Evolutionary conservation across 1,140 invertebrate genomes (phyloP).

Genomic region (Pogonomyrmex barbatus): DNA sequence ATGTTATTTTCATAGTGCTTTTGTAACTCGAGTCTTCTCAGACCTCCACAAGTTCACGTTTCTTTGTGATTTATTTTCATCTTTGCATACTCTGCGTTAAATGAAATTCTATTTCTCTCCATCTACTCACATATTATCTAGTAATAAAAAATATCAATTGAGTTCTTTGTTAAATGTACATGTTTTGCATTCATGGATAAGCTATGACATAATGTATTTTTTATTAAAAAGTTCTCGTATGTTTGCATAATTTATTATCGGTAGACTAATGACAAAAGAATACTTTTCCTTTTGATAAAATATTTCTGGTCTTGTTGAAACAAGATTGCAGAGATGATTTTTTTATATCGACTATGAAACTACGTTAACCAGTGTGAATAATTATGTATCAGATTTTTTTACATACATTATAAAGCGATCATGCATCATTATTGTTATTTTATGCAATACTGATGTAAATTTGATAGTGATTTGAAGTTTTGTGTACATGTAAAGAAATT

Average conservation of each 20-base stretch:
- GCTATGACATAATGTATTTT: constrained; percentile 3
- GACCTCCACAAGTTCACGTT: not conserved
- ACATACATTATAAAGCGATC: constrained; percentile 22
- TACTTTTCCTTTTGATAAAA: constrained; percentile 26
- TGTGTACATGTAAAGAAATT: constrained; percentile 18
- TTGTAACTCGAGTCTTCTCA: constrained; percentile 34
- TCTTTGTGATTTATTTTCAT: constrained; percentile 2
- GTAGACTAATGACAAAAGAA: constrained; percentile 2
- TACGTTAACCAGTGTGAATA: constrained; percentile 61
- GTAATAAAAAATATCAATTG: constrained; percentile 7
- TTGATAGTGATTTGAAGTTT: not conserved
- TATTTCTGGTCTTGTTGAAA: not conserved
- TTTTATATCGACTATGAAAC: constrained; percentile 22
- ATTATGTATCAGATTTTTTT: constrained; percentile 53
- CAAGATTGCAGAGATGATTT: not conserved
- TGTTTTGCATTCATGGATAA: not conserved
- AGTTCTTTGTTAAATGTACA: constrained; percentile 11
- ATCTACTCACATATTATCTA: constrained; percentile 10
- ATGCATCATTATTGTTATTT: constrained; percentile 31
- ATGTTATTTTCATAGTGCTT: constrained; percentile 28
- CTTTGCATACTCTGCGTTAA: not conserved
- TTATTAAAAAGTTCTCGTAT: constrained; percentile 12
- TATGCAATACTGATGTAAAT: constrained; percentile 25
- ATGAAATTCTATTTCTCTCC: not conserved
- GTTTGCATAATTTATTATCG: constrained; percentile 11